A percentile compares a stretch with the other conserved stretches of the same genome.
Conservation (phyloP, 2,888 invertebrate genomes). For the Ellobium chinense region DNA sequence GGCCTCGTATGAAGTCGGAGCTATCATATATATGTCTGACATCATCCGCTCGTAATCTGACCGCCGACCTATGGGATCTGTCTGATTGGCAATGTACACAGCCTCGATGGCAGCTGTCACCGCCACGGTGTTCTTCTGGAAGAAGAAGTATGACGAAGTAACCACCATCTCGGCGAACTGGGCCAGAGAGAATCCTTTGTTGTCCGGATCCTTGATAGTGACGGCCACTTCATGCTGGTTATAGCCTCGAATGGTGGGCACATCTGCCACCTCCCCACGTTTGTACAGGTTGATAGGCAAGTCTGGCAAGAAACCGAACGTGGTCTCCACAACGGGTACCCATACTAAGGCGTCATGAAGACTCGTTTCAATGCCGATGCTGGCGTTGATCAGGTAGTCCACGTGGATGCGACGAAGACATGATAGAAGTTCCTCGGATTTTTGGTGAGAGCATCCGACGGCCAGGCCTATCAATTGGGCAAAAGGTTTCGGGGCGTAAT, state of each 20-base stretch:
- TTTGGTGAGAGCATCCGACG: conserved; percentile 1
- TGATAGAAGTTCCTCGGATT: not conserved
- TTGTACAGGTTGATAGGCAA: conserved; percentile 12
- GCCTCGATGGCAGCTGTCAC: not conserved
- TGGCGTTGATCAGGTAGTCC: not conserved
- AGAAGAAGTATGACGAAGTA: conserved; percentile 2
- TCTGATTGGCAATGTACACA: not conserved
- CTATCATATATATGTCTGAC: not conserved
- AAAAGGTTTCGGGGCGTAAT: not conserved
- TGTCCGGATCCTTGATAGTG: conserved; percentile 20
- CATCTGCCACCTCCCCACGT: conserved; percentile 5
- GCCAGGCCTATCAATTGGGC: not conserved
- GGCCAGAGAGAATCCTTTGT: conserved; percentile 1
- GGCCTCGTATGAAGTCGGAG: not conserved
- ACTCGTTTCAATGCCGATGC: not conserved
- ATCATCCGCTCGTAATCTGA: not conserved
- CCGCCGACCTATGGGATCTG: not conserved
- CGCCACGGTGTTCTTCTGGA: not conserved
- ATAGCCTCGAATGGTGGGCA: conserved; percentile 29
- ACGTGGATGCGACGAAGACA: conserved; percentile 16
- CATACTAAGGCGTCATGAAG: not conserved
- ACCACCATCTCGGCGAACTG: not conserved
- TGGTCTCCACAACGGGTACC: conserved; percentile 23
- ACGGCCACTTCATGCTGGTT: conserved; percentile 3
- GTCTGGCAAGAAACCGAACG: conserved; percentile 37